These are phyloP conservation scores for Mythimna impura DNA, from an alignment of 2,888 invertebrate genomes.

Conservation along the genomic window DNA sequence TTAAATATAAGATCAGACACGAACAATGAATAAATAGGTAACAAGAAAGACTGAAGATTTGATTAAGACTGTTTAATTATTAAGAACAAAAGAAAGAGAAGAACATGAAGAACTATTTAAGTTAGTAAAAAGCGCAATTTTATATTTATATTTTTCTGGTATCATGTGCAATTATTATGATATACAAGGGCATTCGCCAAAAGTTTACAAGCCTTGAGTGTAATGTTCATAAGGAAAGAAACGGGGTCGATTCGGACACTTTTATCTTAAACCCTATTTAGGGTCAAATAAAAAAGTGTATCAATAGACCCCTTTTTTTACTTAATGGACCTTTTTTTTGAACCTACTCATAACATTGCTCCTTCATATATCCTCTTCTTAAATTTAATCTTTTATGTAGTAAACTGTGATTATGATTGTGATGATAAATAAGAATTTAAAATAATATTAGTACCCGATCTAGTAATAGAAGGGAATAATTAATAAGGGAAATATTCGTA, in stretches of 20 bases:
- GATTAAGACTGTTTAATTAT: too few species aligned
- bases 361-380: constrained; percentile 59
- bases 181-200: constrained; percentile 59
- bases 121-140: constrained; percentile 60
- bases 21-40: too few species aligned
- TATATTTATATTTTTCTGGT: constrained; percentile 60
- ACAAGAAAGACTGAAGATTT: too few species aligned
- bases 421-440: constrained; percentile 59
- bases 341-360: constrained; percentile 60
- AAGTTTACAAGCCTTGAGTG: constrained; percentile 59
- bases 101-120: constrained; percentile 51
- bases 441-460: constrained; percentile 59
- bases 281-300: constrained; percentile 61
- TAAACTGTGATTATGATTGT: constrained; percentile 52
- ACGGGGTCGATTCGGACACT: constrained; percentile 60
- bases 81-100: too few species aligned
- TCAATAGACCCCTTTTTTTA: constrained; percentile 49
- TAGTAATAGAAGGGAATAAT: constrained; percentile 59
- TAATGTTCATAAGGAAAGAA: constrained; percentile 60
- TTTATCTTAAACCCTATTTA: constrained; percentile 59
- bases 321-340: constrained; percentile 60
- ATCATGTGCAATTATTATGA: constrained; percentile 59
- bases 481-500: constrained; percentile 59
- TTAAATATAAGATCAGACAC: too few species aligned
- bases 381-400: constrained; percentile 51